These are phyloP conservation scores for Anticlea derivata DNA, from an alignment of 2,888 invertebrate species.

Conservation along the genomic window DNA sequence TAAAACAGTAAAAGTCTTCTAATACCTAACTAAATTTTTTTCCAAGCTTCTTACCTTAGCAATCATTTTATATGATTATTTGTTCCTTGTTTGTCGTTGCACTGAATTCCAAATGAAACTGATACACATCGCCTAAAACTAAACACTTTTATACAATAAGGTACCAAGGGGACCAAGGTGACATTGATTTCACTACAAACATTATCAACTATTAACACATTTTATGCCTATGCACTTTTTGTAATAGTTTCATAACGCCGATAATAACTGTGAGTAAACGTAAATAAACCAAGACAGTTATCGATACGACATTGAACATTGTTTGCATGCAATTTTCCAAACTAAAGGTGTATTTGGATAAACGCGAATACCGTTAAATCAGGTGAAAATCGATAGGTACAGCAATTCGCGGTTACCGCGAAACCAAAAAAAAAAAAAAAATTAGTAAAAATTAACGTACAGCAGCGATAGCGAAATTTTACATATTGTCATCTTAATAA, in stretches of 20 bases:
- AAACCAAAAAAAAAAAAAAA: too few relatives aligned
- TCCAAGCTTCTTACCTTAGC: conserved; percentile 35
- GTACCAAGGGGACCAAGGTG: conserved; percentile 37
- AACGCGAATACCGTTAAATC: too few relatives aligned
- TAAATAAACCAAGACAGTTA: conserved; percentile 21
- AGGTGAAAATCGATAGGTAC: too few relatives aligned
- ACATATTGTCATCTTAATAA: too few relatives aligned
- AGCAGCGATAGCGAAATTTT: too few relatives aligned
- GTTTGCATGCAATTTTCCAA: conserved; percentile 4
- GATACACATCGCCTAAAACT: conserved; percentile 34
- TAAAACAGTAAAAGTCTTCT: too few relatives aligned
- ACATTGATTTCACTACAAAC: conserved; percentile 39
- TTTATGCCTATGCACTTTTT: conserved; percentile 38
- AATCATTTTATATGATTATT: conserved; percentile 30
- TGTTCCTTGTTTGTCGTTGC: conserved; percentile 10
- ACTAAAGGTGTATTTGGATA: too few relatives aligned
- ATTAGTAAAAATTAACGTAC: too few relatives aligned
- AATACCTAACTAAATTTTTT: too few relatives aligned
- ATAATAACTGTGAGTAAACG: conserved; percentile 15
- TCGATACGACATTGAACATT: conserved; percentile 18
- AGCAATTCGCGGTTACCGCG: too few relatives aligned
- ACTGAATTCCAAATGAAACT: conserved; percentile 33
- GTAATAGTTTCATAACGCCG: conserved; percentile 32
- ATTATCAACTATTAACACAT: conserved; percentile 33
- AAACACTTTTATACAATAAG: conserved; percentile 43